These are phyloP conservation scores for Mirounga angustirostris DNA, from an alignment of 2,113 vertebrate genomes.

Conservation along the genomic window DNA sequence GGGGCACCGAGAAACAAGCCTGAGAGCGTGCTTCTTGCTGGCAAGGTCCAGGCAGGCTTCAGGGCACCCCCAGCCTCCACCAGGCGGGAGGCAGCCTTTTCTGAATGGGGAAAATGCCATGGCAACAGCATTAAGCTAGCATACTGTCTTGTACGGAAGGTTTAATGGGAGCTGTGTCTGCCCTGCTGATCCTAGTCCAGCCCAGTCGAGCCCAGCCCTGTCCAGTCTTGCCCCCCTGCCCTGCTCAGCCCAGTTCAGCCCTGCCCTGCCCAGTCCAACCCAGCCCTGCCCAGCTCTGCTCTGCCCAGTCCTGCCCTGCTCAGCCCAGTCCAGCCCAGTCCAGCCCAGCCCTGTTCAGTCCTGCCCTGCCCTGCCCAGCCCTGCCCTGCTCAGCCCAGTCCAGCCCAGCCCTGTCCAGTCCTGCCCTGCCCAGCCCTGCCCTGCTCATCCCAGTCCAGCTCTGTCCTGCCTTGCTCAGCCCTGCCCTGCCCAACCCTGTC, in stretches of 20 bases:
- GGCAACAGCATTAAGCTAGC: conserved; percentile 24
- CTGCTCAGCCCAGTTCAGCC: too few species aligned
- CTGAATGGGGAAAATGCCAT: conserved; percentile 31
- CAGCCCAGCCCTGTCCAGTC: background rate
- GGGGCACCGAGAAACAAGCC: background rate
- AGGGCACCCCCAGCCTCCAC: background rate
- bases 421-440: background rate
- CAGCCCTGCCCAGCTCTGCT: too few species aligned
- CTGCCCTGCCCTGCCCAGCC: too few species aligned
- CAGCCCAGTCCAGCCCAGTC: too few species aligned
- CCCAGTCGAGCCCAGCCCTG: background rate
- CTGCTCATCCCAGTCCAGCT: background rate
- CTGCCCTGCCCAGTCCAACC: too few species aligned
- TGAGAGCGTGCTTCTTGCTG: background rate
- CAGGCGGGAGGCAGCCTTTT: background rate
- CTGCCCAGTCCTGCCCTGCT: background rate
- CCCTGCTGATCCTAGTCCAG: background rate
- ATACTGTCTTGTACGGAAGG: background rate
- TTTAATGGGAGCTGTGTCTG: background rate
- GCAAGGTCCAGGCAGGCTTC: background rate
- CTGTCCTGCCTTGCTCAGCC: too few species aligned
- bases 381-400: too few species aligned
- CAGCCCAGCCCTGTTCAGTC: background rate
- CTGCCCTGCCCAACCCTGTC: too few species aligned
- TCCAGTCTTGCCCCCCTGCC: too few species aligned